These are phyloP conservation scores for Cephus pulcher DNA, from an alignment of 2,888 invertebrate species.

Conservation along the genomic window DNA sequence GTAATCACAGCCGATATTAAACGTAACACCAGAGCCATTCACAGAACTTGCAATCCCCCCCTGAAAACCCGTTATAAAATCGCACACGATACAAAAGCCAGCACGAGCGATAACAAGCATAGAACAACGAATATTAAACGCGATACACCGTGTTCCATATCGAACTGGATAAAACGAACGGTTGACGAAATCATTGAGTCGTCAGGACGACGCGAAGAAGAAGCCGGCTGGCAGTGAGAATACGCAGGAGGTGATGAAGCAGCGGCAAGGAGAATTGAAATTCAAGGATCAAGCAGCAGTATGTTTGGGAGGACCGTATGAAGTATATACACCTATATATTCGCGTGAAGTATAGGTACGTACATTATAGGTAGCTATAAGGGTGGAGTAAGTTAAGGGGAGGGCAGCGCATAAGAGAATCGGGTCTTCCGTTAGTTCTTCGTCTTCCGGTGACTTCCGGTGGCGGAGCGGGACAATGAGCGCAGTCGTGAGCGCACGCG, in stretches of 20 bases:
- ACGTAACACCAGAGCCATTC: neutral
- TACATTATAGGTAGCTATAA: neutral
- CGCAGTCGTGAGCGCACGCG: conserved; percentile 51
- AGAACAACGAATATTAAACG: neutral
- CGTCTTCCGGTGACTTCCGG: conserved; percentile 67
- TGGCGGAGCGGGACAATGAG: conserved; percentile 54
- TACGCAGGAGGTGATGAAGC: neutral
- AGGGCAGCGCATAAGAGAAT: conserved; percentile 9
- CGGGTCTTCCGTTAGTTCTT: conserved; percentile 63
- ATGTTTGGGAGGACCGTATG: neutral
- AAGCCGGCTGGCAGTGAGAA: neutral
- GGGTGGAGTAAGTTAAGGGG: neutral
- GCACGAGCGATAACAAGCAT: neutral
- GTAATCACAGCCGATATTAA: neutral
- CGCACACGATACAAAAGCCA: neutral
- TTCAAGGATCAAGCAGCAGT: neutral
- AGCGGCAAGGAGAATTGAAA: neutral
- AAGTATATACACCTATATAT: too few species aligned
- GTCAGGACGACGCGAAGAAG: neutral
- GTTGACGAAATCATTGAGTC: neutral
- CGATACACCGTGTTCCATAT: neutral
- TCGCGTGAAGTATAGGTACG: neutral
- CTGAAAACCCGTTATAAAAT: neutral
- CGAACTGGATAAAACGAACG: neutral
- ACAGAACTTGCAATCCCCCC: neutral